These are phyloP conservation scores for Prosapia bicincta DNA, from an alignment of 2,888 invertebrate species.

Conservation along the genomic window DNA sequence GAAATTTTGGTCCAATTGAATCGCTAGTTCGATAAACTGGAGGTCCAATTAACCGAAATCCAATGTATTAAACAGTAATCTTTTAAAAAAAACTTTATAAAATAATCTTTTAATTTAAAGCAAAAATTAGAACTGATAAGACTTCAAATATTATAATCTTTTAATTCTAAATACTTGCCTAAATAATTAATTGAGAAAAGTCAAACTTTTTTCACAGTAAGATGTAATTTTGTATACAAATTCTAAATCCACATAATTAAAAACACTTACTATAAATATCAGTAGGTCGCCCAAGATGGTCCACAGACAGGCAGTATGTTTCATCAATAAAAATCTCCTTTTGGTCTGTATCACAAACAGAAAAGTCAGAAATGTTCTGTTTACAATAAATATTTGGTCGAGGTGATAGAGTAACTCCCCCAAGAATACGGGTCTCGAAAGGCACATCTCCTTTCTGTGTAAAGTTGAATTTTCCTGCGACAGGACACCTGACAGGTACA, in stretches of 20 bases:
- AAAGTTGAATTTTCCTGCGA: conserved; percentile 95
- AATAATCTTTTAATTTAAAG: too few species aligned
- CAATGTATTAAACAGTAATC: too few species aligned
- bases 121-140: too few species aligned
- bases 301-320: conserved; percentile 94
- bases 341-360: conserved; percentile 93
- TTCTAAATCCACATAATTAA: not conserved
- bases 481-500: conserved; percentile 88
- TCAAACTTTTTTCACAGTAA: too few species aligned
- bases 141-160: too few species aligned
- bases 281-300: conserved; percentile 89
- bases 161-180: too few species aligned
- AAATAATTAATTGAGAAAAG: too few species aligned
- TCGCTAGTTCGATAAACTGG: too few species aligned
- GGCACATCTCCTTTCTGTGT: conserved; percentile 85
- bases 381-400: conserved; percentile 90
- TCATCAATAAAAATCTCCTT: conserved; percentile 93
- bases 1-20: too few species aligned
- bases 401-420: conserved; percentile 92
- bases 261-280: conserved; percentile 78
- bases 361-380: conserved; percentile 91
- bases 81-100: too few species aligned
- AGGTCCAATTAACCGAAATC: too few species aligned
- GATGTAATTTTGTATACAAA: too few species aligned
- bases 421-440: conserved; percentile 91